Base-by-base conservation (phyloP, 2,888 invertebrate genomes). In the Bhutanitis thaidina region DNA sequence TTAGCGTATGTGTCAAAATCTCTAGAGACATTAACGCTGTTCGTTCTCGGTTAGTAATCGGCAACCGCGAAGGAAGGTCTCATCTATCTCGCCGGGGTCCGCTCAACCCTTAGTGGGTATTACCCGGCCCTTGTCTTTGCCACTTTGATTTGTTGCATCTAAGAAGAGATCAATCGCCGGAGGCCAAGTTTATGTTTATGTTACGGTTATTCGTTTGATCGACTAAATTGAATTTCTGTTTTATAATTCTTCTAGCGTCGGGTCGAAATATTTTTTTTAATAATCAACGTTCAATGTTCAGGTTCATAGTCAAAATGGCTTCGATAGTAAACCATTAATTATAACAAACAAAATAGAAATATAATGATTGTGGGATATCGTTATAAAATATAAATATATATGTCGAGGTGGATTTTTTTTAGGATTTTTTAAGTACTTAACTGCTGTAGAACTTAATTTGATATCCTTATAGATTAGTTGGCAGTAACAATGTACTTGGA, bases 81-180 rank as follows among this genome's bases (percentile, higher is more conserved):
- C 52, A 55, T 56, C 49, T 36, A 53, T 58, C 57, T 54, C 52
- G 39, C 32, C 27, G 40, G 44, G 51, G 48, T 41, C 43, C 12
- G 44, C 27, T 37, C 39, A 52, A 54, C 62, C 74, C 64, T 62
- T 56, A 67, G 68, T 72, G 64, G 60, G 67, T 77, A 76, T 80
- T 78, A 78, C 63, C 77, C 78, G 69, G 74, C 79, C 80, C 79
- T 74, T 69, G 79, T 77, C 77, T 76, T 78, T 72, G 67, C 65
- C 69, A 60, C 79, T 81, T 84, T 85, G 85, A 87, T 86, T 85
- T 87, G 84, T 83, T 68, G 67, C 67, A 62, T 68, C 67, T 60
- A 61, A 65, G 65, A 69, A 65, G 67, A 80, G 76, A 84, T 81
- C 80, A 74, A 80, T 80, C 69, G 81, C 80, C 70, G 57, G 60